phyloP scores from a whole-genome alignment of 1,140 invertebrate genomes.

The Ceratina australensis region DNA sequence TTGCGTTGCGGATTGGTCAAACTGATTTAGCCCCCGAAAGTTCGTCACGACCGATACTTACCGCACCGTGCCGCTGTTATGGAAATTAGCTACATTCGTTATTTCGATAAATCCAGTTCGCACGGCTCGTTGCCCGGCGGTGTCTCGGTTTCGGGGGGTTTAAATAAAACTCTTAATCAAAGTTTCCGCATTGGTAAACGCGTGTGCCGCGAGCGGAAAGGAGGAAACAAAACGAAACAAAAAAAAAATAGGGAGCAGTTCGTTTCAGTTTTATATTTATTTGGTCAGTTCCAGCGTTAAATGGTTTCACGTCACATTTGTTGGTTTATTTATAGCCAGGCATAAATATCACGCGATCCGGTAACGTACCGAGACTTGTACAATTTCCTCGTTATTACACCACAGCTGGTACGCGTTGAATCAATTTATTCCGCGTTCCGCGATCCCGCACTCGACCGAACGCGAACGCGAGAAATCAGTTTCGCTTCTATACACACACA shows the following conservation, averaged over 20 bases:
- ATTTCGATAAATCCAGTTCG: slow-evolving; percentile 9
- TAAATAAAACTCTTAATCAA: not conserved
- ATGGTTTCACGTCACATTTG: slow-evolving; percentile 16
- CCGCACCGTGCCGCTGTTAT: not conserved
- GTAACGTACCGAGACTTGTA: slow-evolving; percentile 26
- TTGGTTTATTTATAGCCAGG: slow-evolving; percentile 17
- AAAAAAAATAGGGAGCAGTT: not conserved
- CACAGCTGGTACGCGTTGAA: slow-evolving; percentile 37
- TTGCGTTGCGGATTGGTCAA: not conserved
- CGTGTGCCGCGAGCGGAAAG: not conserved
- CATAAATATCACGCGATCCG: slow-evolving; percentile 23
- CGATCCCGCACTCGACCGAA: slow-evolving; percentile 14
- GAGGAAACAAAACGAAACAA: no score
- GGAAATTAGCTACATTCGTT: slow-evolving; percentile 8
- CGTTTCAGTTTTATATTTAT: slow-evolving; percentile 14
- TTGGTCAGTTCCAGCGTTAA: slow-evolving; percentile 30
- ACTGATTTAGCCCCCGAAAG: not conserved
- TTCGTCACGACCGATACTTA: not conserved
- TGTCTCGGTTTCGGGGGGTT: not conserved
- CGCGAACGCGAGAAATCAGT: slow-evolving; percentile 34
- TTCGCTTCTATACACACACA: not conserved
- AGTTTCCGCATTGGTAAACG: not conserved
- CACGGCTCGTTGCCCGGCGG: no score
- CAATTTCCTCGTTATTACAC: slow-evolving; percentile 48
- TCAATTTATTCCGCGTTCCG: slow-evolving; percentile 44